Base-by-base conservation (phyloP, 2,888 invertebrate genomes). In the Cephus runcator region DNA sequence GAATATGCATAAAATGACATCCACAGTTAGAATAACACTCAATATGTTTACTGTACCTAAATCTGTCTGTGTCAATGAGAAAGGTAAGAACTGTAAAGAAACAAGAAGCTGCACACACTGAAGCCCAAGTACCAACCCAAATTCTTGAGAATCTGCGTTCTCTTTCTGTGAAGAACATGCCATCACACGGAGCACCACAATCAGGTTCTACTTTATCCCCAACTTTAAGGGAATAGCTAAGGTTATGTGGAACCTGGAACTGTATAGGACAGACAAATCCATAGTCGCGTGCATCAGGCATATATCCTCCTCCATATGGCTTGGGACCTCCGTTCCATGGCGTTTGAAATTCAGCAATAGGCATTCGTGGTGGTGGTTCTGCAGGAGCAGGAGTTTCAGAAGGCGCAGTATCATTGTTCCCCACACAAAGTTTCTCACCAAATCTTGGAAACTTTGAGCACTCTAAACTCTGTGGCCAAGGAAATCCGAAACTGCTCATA, bases 101-200 rank as follows among this genome's bases (percentile, higher is more conserved):
- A 85, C 99, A 98, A 84, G 98, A 98, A 4, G 95, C 93, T 69
- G 97, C 94, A 90, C 99, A 99, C 73, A 98, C 92, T 73, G 96
- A 94, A 6, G 98, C 97, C 97, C 98, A 98, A 75, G 96, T 95
- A 76, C 98, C 97, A 83, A 99, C 97, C 98, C 99, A 99, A 76
- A 96, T 93, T 84, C 96, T 94, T 0, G 98, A 95, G 89, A 98
- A 97, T 75, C 94, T 94, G 79, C 96, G 94, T 89, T 98, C 96
- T 83, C 95, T 94, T 85, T 95, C 94, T 77, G 94, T 95, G 91
- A 98, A 98, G 92, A 98, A 98, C 96, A 98, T 97, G 86, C 96
- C 96, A 90, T 96, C 95, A 90, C 98, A 99, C 0, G 98, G 98
- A 9, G 97, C 96, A 56, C 97, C 97, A 92, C 97, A 97, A 88